These are phyloP conservation scores for Pararge aegeria DNA, from an alignment of 1,140 invertebrate genomes.

Conservation along the genomic window DNA sequence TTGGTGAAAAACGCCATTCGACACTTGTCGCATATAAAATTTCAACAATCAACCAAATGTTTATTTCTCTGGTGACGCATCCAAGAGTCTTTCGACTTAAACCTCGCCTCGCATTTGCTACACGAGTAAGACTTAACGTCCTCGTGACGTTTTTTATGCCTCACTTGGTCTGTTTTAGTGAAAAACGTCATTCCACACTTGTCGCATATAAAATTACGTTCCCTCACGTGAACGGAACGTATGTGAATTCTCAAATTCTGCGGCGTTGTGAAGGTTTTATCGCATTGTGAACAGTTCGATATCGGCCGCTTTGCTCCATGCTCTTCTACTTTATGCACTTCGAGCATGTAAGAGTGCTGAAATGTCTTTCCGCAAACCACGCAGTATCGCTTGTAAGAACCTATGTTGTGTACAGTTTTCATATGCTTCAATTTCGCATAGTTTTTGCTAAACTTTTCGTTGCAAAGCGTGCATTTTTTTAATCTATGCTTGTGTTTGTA, in stretches of 20 bases:
- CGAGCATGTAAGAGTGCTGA: constrained; percentile 36
- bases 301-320: constrained; percentile 35
- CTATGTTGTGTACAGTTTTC: constrained; percentile 29
- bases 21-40: constrained; percentile 28
- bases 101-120: constrained; percentile 35
- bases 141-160: constrained; percentile 33
- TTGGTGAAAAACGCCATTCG: constrained; percentile 43
- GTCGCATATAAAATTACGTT: constrained; percentile 16
- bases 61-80: constrained; percentile 38
- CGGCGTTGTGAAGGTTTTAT: neutral
- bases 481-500: constrained; percentile 27
- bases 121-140: constrained; percentile 38
- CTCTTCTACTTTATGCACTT: constrained; percentile 39
- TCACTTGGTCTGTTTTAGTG: constrained; percentile 36
- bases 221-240: constrained; percentile 39
- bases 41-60: constrained; percentile 22
- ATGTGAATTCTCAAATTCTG: constrained; percentile 11
- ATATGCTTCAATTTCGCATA: constrained; percentile 35
- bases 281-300: neutral
- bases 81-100: constrained; percentile 48
- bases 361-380: constrained; percentile 39
- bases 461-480: constrained; percentile 38
- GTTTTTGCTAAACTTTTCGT: constrained; percentile 29
- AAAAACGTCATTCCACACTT: constrained; percentile 45
- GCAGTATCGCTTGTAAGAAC: constrained; percentile 33